Base-by-base conservation (phyloP, 1,140 invertebrate genomes). In the Hetaerina americana region DNA sequence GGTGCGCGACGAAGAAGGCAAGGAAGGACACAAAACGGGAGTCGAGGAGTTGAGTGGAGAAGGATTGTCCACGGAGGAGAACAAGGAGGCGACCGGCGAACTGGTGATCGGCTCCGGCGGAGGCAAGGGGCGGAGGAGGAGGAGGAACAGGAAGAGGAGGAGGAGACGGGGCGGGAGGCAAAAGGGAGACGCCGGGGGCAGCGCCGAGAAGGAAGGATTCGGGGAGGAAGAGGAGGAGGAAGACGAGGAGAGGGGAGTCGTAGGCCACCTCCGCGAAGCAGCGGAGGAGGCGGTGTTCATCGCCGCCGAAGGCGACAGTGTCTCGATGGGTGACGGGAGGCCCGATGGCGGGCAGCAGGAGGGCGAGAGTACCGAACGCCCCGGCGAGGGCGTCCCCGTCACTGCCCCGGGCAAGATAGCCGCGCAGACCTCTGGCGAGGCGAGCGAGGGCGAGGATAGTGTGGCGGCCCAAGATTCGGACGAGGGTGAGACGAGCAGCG, bases 1-100 rank as follows among this genome's bases (percentile, higher is more conserved):
- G 10, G 40, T 80, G 72, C 75, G 82, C 22, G 80, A 80, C 71
- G 79, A 77, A 73, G 81, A 82, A 71, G 72, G 31, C 5, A 74
- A 74, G 27, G 27, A 22, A 27, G n/a, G 0, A n/a, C n/a, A 71
- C 27, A 40, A 69, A 25, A 28, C 69, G n/a, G 15, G 12, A 22
- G 69, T n/a, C n/a, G n/a, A n/a, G 66, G 28, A 5, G 22, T 28
- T 1, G 18, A 0, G 29, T 28, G 15, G 66, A 68, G 24, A 29
- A 66, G 2, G 68, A 82, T 18, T 18, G 26, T 18, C 26, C 27
- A 22, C 67, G 67, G 67, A 68, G 27, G 26, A 24, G 2, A 68
- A 68, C 18, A 24, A 67, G 22, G 6, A 28, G 26, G 67, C 26
- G 1, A 3, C 67, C 15, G 27, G 49, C n/a, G n/a, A n/a, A n/a